These are phyloP conservation scores for Patella pellucida DNA, from an alignment of 2,888 invertebrate genomes.

Conservation along the genomic window DNA sequence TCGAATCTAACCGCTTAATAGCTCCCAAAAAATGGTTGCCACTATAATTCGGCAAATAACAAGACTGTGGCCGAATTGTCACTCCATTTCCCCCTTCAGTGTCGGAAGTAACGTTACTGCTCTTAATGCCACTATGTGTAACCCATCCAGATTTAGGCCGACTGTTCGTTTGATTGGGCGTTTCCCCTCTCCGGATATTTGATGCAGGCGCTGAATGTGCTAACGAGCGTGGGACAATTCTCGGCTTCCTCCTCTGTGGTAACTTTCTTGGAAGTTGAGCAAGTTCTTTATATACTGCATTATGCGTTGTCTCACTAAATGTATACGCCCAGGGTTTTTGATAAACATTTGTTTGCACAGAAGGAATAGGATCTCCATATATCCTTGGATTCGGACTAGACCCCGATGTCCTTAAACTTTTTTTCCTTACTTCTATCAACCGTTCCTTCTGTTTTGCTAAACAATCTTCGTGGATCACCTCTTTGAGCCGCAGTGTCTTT, in stretches of 20 bases:
- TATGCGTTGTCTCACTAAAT: conserved; percentile 44
- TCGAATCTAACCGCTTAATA: background rate
- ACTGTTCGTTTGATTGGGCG: background rate
- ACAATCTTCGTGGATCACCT: conserved; percentile 33
- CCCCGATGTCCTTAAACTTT: conserved; percentile 40
- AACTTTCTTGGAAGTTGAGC: background rate
- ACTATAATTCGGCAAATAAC: background rate
- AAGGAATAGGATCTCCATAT: conserved; percentile 8
- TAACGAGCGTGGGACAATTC: background rate
- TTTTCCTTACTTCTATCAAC: conserved; percentile 34
- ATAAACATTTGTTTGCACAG: conserved; percentile 33
- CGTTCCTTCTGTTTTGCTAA: conserved; percentile 35
- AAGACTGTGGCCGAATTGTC: background rate
- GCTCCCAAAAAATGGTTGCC: no score
- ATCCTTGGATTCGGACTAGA: conserved; percentile 32
- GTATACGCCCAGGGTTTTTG: conserved; percentile 50
- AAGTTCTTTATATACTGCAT: conserved; percentile 42
- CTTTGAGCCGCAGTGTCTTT: conserved; percentile 34
- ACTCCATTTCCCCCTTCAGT: background rate
- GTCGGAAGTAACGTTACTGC: background rate
- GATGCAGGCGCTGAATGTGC: conserved; percentile 13
- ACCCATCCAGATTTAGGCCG: background rate
- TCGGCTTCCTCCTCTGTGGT: background rate
- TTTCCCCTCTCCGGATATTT: background rate
- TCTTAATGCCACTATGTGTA: background rate